phyloP scores from a whole-genome alignment of 2,888 invertebrate species.

The Cremastobaeus sp. region DNA sequence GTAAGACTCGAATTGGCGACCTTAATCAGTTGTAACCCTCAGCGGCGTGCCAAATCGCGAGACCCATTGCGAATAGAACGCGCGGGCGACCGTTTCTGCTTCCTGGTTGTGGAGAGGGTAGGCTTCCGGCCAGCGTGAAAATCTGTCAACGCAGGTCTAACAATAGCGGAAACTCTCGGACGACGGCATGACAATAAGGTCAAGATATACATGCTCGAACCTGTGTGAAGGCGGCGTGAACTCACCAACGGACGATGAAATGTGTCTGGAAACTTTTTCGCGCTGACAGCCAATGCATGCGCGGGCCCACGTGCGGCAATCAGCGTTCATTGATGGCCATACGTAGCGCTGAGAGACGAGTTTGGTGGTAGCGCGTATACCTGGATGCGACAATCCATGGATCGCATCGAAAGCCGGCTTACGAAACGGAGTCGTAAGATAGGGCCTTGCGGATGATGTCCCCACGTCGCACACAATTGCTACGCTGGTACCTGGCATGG shows the following conservation, averaged over 20 bases:
- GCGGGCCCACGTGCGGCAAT: neutral
- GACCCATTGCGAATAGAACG: conserved; percentile 29
- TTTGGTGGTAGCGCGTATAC: neutral
- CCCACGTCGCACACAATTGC: no score
- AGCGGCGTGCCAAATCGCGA: conserved; percentile 62
- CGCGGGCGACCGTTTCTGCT: conserved; percentile 14
- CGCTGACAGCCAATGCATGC: conserved; percentile 2
- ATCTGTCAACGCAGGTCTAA: conserved; percentile 4
- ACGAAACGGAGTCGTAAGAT: neutral
- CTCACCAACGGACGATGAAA: no score
- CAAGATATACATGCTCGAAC: conserved; percentile 6
- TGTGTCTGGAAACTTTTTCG: neutral
- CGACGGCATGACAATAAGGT: conserved; percentile 2
- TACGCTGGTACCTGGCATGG: neutral
- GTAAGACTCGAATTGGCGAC: conserved; percentile 65
- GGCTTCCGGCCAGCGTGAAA: conserved; percentile 16
- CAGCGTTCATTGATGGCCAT: conserved; percentile 5
- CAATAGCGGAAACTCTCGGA: neutral
- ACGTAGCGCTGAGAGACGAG: neutral
- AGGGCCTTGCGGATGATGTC: no score
- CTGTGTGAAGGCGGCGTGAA: no score
- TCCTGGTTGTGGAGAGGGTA: neutral
- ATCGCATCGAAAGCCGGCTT: neutral
- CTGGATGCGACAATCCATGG: neutral
- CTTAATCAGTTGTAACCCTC: conserved; percentile 68